These are phyloP conservation scores for Heliconius melpomene DNA, from an alignment of 1,140 invertebrate species.

Conservation along the genomic window DNA sequence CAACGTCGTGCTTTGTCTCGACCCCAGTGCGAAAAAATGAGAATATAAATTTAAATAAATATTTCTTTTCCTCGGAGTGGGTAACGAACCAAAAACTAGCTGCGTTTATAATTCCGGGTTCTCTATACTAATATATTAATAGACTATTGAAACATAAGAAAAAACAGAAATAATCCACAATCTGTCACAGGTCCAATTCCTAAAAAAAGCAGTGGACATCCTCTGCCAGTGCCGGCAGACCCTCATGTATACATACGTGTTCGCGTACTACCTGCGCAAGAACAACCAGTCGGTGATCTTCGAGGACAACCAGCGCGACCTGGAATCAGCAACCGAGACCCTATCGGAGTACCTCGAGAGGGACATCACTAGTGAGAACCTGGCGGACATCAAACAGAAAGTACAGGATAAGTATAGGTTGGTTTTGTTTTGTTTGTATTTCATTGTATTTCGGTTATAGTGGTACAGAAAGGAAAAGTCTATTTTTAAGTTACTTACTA, in stretches of 20 bases:
- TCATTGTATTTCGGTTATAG: too few species aligned
- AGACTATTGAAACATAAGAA: too few species aligned
- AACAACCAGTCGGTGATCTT: slow-evolving; percentile 99
- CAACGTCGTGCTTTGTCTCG: too few species aligned
- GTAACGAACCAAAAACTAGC: too few species aligned
- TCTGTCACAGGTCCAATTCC: slow-evolving; percentile 91
- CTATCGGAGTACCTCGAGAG: slow-evolving; percentile 98
- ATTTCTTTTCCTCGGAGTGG: too few species aligned
- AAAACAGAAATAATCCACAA: background rate
- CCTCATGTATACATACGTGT: slow-evolving; percentile 99
- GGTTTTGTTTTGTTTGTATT: background rate
- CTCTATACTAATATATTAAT: too few species aligned
- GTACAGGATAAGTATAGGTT: slow-evolving; percentile 99
- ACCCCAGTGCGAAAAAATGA: too few species aligned
- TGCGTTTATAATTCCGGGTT: too few species aligned
- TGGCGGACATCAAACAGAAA: slow-evolving; percentile 99
- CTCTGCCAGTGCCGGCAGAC: slow-evolving; percentile 98
- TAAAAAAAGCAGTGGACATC: slow-evolving; percentile 98
- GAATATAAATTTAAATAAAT: too few species aligned
- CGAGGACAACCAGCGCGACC: slow-evolving; percentile 99
- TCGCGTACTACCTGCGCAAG: slow-evolving; percentile 98
- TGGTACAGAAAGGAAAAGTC: too few species aligned
- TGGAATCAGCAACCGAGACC: slow-evolving; percentile 98
- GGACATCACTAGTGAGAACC: slow-evolving; percentile 98
- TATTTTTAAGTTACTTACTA: too few species aligned